These are phyloP conservation scores for Syngnathus rostellatus DNA, from an alignment of 2,797 vertebrate species.

Conservation along the genomic window DNA sequence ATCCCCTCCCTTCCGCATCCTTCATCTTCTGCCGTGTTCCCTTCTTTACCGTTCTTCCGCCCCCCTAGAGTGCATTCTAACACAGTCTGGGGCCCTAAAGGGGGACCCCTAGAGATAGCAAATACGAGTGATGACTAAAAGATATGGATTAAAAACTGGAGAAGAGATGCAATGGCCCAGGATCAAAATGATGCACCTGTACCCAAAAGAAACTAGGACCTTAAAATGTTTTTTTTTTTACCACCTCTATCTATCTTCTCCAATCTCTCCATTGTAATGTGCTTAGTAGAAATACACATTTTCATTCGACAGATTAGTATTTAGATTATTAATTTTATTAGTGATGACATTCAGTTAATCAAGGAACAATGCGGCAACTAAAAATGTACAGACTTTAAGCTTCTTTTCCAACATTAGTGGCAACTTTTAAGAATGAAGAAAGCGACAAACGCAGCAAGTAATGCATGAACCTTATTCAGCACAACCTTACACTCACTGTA, in stretches of 20 bases:
- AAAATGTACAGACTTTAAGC: neutral
- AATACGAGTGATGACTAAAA: neutral
- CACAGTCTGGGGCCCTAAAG: neutral
- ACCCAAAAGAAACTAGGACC: neutral
- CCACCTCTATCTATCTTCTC: neutral
- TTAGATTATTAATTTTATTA: no score
- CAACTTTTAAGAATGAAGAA: neutral
- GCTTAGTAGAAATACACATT: no score
- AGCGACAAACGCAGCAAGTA: neutral
- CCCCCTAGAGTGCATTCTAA: neutral
- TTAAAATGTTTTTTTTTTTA: neutral
- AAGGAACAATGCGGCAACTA: no score
- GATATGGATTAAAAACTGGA: neutral
- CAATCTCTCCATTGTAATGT: no score
- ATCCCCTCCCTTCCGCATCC: constrained; percentile 3
- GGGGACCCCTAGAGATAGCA: neutral
- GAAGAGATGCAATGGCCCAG: neutral
- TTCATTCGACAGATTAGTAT: no score
- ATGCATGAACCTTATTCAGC: neutral
- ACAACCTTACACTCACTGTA: neutral
- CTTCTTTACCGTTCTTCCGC: neutral
- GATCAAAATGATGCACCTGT: neutral
- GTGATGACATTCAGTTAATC: no score
- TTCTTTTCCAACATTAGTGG: neutral
- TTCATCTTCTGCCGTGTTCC: constrained; percentile 1